These are phyloP conservation scores for Gracilinanus agilis DNA, from an alignment of 2,113 vertebrate genomes.

Conservation along the genomic window DNA sequence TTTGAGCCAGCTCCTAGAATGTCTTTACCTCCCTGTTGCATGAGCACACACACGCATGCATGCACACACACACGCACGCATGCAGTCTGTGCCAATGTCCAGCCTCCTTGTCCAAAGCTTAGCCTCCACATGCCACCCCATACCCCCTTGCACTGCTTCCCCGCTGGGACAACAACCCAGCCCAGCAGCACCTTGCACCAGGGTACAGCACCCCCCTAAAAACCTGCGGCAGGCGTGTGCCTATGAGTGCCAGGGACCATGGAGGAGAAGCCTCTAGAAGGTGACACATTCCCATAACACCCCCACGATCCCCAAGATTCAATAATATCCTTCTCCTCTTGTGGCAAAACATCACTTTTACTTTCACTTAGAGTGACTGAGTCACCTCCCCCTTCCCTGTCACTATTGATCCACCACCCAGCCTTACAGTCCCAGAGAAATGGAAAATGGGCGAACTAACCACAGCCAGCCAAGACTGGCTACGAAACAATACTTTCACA, in stretches of 20 bases:
- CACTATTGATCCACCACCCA: constrained; percentile 64
- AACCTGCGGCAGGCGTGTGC: background rate
- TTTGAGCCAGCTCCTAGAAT: background rate
- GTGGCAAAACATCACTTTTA: constrained; percentile 13
- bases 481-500: background rate
- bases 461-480: background rate
- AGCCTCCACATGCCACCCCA: background rate
- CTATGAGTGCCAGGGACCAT: background rate
- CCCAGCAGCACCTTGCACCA: background rate
- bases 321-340: background rate
- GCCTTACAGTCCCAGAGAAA: background rate
- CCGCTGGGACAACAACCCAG: background rate
- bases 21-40: background rate
- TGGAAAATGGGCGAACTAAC: background rate
- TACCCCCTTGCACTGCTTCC: background rate
- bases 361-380: background rate
- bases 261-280: constrained; percentile 44
- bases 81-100: background rate
- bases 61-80: too few relatives aligned
- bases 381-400: constrained; percentile 23
- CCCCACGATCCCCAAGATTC: background rate
- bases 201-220: background rate
- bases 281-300: constrained; percentile 17
- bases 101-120: background rate
- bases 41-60: background rate